Evolutionary conservation across 2,113 vertebrate genomes (phyloP).

Genomic region (Tringa solitaria): DNA sequence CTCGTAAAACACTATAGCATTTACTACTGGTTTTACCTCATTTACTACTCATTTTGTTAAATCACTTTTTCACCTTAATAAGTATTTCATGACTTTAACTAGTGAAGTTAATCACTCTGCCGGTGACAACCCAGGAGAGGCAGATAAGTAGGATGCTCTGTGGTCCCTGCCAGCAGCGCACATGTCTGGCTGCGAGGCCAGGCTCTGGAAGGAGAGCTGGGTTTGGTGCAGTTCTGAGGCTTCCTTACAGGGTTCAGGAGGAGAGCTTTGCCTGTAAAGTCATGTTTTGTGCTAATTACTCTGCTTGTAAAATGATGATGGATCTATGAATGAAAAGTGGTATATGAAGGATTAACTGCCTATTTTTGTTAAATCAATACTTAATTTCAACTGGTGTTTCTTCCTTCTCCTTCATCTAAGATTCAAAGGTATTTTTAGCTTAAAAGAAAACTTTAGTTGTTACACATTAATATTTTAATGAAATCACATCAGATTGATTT

Average conservation of each 20-base stretch:
- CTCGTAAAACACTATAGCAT: no score
- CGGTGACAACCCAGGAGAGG: not conserved
- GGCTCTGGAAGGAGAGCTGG: not conserved
- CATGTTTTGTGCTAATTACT: not conserved
- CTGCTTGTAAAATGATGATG: not conserved
- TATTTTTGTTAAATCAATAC: conserved; percentile 1
- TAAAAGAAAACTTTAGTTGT: not conserved
- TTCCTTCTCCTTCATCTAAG: not conserved
- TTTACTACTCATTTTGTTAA: no score
- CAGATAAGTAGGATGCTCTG: not conserved
- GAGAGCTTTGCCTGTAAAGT: not conserved
- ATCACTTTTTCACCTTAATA: no score
- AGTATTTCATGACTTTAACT: no score
- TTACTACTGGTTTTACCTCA: no score
- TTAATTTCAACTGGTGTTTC: not conserved
- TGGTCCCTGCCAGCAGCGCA: not conserved
- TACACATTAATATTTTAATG: not conserved
- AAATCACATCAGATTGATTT: not conserved
- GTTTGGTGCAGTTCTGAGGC: not conserved
- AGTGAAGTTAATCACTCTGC: no score
- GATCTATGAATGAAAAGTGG: not conserved
- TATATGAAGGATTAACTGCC: not conserved
- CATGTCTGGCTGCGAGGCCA: not conserved
- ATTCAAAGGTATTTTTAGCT: not conserved
- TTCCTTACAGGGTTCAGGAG: not conserved